Percentiles rank a stretch among this genome's conserved stretches.
These are phyloP conservation scores for Zeus faber DNA, from an alignment of 2,113 vertebrate genomes.

Conservation along the genomic window DNA sequence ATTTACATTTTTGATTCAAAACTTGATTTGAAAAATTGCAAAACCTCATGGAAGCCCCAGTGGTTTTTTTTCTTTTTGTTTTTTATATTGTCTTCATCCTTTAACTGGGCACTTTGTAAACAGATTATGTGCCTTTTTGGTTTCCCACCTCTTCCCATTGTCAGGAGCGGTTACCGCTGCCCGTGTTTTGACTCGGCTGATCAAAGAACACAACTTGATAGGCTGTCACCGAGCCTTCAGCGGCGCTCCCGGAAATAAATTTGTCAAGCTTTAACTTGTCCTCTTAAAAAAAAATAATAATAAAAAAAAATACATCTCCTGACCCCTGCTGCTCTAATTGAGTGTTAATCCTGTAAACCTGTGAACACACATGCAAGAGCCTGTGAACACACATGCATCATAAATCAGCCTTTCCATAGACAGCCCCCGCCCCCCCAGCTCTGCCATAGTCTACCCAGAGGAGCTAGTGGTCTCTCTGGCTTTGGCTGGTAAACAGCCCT, in stretches of 20 bases:
- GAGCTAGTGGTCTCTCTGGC: conserved; percentile 47
- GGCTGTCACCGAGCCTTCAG: conserved; percentile 68
- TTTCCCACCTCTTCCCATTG: conserved; percentile 40
- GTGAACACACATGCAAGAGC: conserved; percentile 63
- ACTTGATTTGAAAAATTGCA: no score
- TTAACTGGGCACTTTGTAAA: conserved; percentile 52
- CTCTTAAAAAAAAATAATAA: no score
- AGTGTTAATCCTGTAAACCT: conserved; percentile 65
- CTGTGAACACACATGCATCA: conserved; percentile 40
- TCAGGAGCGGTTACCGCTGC: conserved; percentile 64
- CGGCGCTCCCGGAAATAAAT: conserved; percentile 62
- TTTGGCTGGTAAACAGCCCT: conserved; percentile 45
- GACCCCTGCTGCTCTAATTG: conserved; percentile 69
- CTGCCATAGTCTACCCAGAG: conserved; percentile 27
- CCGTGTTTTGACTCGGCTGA: conserved; percentile 65
- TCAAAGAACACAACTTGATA: conserved; percentile 72
- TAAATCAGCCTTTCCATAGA: conserved; percentile 49
- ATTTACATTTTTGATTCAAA: neutral
- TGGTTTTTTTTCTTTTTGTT: neutral
- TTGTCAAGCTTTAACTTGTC: conserved; percentile 69
- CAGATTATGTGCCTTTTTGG: conserved; percentile 54
- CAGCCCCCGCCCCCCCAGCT: conserved; percentile 22
- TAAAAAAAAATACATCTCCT: conserved; percentile 53
- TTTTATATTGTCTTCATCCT: conserved; percentile 16
- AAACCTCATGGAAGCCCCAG: no score